These are phyloP conservation scores for Amphipyra berbera DNA, from an alignment of 2,888 invertebrate species.

Conservation along the genomic window DNA sequence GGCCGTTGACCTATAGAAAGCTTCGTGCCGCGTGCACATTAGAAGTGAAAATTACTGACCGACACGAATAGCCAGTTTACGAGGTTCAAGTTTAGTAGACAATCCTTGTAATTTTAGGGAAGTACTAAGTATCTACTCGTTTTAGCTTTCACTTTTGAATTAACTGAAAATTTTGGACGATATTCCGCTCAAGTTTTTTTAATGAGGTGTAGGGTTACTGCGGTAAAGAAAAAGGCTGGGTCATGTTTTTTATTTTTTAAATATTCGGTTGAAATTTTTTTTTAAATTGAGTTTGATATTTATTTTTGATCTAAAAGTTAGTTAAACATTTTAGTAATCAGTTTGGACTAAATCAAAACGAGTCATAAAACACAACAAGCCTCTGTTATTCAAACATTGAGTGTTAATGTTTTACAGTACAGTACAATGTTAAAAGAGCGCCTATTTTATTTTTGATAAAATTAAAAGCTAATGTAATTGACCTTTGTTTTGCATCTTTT, in stretches of 20 bases:
- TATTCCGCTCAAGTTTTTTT: constrained; percentile 33
- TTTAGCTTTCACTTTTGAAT: constrained; percentile 24
- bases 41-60: not conserved
- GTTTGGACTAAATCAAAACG: too few relatives aligned
- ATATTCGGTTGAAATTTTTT: not conserved
- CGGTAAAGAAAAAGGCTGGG: not conserved
- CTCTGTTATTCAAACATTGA: too few relatives aligned
- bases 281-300: too few relatives aligned
- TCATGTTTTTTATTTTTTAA: too few relatives aligned
- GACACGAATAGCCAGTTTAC: not conserved
- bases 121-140: constrained; percentile 28
- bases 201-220: constrained; percentile 30
- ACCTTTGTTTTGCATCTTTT: too few relatives aligned
- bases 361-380: too few relatives aligned
- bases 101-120: constrained; percentile 2
- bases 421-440: too few relatives aligned
- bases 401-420: too few relatives aligned
- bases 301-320: too few relatives aligned
- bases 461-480: too few relatives aligned
- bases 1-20: not conserved
- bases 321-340: too few relatives aligned
- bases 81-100: not conserved
- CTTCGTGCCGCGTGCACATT: not conserved
- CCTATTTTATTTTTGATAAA: too few relatives aligned
- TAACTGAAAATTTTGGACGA: constrained; percentile 29